Percentiles rank a stretch among this genome's conserved stretches.
Evolutionary conservation across 2,797 vertebrate genomes (phyloP).

Genomic region (Sebastolobus altivelis): DNA sequence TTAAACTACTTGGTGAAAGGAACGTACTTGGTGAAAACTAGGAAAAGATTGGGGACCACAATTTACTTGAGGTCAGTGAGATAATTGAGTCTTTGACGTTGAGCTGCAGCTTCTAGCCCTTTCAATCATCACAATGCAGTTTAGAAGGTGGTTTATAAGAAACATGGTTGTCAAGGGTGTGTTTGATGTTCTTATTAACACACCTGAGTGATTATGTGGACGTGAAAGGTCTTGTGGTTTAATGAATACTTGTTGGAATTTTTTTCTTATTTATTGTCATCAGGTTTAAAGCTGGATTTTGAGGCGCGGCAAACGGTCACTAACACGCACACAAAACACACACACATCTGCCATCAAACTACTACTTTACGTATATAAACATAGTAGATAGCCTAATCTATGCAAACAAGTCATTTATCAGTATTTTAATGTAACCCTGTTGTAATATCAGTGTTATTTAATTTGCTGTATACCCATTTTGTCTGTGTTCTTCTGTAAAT

Average conservation of each 20-base stretch:
- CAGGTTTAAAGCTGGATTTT: slow-evolving; percentile 13
- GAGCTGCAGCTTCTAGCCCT: not conserved
- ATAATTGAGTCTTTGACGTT: not conserved
- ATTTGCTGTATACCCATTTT: not conserved
- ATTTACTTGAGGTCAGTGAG: not conserved
- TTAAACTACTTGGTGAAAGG: not conserved
- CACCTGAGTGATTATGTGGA: not conserved
- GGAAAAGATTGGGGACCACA: not conserved
- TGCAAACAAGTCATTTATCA: not conserved
- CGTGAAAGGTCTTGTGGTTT: slow-evolving; percentile 1
- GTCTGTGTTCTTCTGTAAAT: not conserved
- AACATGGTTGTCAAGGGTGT: slow-evolving; percentile 12
- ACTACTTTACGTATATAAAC: not conserved
- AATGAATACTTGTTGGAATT: not conserved
- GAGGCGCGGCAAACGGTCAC: not conserved
- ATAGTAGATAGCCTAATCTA: not conserved
- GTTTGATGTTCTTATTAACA: not conserved
- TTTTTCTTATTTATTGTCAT: not conserved
- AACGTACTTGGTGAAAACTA: no score
- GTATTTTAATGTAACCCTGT: not conserved
- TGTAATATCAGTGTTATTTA: not conserved
- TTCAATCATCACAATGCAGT: not conserved
- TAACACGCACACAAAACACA: not conserved
- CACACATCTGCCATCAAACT: not conserved
- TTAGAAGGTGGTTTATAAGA: not conserved